Base-by-base conservation (phyloP, 2,113 vertebrate species). In the Corythoichthys haematopterus region DNA sequence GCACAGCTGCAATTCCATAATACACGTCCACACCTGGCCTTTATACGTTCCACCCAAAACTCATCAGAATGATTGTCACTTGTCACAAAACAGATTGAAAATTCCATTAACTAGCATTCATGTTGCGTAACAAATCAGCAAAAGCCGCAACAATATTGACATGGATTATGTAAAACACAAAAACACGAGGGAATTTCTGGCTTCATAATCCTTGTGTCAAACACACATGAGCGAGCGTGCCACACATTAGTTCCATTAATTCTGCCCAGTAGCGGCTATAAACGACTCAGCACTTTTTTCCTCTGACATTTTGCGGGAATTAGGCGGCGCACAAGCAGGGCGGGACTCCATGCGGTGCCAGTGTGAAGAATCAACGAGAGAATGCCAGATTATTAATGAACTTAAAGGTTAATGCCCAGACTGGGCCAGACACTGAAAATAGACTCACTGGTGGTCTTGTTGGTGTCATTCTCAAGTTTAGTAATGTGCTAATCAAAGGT, bases 161-260 rank as follows among this genome's bases (percentile, higher is more conserved):
- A 70, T 43, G 72, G 52, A 74, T 78, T 80, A 66, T 74, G 67
- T 74, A 67, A 79, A 84, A 66, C 69, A 62, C 2, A 12, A 53
- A 45, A 1, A 47, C 68, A 61, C 43, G 68, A 73, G 63, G 66
- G 70, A 69, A 37, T 56, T 63, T 40, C 57, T 71, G 64, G n/a
- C 45, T 63, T 46, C 38, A 2, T 72, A 79, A 83, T 81, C 73
- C 76, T 56, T 66, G 11, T 20, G 16, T 61, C 38, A 61, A 15
- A 43, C 65, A 60, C 61, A 66, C 53, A 28, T 11, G 20, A 4
- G 53, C 12, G 20, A 55, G 35, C 0, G 20, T 53, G 61, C 62
- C 45, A 72, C 43, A 66, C 64, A 64, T 48, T 13, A 74, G 71
- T 64, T 51, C n/a, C 50, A 76, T 82, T 65, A 57, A 37, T 14